phyloP scores from a whole-genome alignment of 1,140 invertebrate genomes.

The Calycopis cecrops region DNA sequence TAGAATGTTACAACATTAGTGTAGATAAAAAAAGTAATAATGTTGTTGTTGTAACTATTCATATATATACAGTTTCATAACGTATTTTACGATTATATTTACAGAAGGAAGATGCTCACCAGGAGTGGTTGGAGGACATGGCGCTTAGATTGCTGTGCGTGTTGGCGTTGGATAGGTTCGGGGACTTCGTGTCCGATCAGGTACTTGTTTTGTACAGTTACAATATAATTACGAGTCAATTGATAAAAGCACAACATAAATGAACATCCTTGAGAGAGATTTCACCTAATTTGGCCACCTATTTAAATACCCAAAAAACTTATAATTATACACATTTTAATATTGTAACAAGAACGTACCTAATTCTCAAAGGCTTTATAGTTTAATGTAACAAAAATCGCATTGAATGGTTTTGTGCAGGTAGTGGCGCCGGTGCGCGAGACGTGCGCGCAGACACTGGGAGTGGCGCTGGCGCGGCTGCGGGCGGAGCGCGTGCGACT shows the following conservation, averaged over 20 bases:
- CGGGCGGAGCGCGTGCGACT: constrained; percentile 77
- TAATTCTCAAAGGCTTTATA: no score
- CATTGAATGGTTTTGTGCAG: constrained; percentile 26
- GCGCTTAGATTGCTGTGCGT: constrained; percentile 92
- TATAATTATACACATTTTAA: no score
- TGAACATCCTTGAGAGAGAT: no score
- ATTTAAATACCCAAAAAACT: no score
- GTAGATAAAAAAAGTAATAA: no score
- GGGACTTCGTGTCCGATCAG: constrained; percentile 98
- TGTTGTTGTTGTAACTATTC: no score
- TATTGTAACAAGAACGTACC: no score
- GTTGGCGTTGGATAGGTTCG: constrained; percentile 94
- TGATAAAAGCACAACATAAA: no score
- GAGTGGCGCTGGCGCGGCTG: constrained; percentile 84
- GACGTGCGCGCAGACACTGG: constrained; percentile 95
- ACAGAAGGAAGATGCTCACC: constrained; percentile 83
- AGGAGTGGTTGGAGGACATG: constrained; percentile 93
- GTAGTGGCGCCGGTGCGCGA: constrained; percentile 98
- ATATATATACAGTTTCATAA: no score
- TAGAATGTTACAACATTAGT: no score
- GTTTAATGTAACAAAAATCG: not conserved
- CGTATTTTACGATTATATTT: no score
- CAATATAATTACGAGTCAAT: not conserved
- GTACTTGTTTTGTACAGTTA: constrained; percentile 29
- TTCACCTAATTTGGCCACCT: no score